Evolutionary conservation across 2,797 vertebrate species (phyloP).

Genomic region (Sebastes hopkinsi): DNA sequence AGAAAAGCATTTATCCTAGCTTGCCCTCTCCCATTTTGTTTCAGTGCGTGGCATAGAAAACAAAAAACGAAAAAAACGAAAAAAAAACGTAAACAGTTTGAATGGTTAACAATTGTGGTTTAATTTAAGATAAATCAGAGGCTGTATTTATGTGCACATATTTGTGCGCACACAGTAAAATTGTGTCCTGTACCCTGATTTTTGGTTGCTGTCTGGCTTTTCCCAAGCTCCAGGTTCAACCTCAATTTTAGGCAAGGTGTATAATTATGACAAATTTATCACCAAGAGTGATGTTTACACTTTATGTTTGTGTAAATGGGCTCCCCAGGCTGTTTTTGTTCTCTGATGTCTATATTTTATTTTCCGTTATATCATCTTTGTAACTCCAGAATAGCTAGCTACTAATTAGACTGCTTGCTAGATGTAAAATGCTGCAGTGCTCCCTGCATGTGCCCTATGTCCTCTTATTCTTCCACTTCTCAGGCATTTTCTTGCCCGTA

Average conservation of each 20-base stretch:
- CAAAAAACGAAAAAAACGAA: not conserved
- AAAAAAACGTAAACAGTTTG: not conserved
- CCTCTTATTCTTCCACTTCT: not conserved
- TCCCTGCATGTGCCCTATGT: slow-evolving; percentile 5
- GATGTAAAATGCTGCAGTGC: not conserved
- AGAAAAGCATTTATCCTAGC: not conserved
- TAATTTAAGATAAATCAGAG: not conserved
- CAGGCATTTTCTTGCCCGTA: not conserved
- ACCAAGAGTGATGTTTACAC: not conserved
- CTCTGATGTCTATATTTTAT: not conserved
- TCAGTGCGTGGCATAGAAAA: not conserved
- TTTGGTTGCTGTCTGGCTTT: not conserved
- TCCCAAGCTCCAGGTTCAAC: not conserved
- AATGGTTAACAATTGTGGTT: not conserved
- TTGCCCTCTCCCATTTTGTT: not conserved
- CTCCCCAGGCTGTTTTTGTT: not conserved
- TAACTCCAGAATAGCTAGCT: not conserved
- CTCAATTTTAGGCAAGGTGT: not conserved
- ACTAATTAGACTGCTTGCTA: not conserved
- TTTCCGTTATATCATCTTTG: not conserved
- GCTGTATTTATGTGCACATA: not conserved
- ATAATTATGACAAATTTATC: not conserved
- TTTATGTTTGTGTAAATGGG: not conserved
- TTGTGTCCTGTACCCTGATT: not conserved
- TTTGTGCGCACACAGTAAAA: not conserved